Evolutionary conservation across 2,888 invertebrate species (phyloP).

Genomic region (Zaprionus bogoriensis): DNA sequence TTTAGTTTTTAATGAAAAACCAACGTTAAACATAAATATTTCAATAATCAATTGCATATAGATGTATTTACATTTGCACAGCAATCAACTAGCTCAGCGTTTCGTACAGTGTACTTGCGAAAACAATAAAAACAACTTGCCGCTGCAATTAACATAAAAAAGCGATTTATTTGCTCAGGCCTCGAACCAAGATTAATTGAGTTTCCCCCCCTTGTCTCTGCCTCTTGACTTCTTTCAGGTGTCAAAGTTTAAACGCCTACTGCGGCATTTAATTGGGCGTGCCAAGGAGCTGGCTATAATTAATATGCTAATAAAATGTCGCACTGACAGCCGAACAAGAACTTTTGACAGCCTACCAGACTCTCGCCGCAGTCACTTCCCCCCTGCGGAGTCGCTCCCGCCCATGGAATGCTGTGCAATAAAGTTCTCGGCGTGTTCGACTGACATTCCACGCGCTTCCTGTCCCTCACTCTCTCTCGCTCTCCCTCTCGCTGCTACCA

Average conservation of each 20-base stretch:
- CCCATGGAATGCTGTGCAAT: slow-evolving; percentile 46
- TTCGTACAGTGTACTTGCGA: slow-evolving; percentile 14
- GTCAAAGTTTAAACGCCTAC: slow-evolving; percentile 45
- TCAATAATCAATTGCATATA: no score
- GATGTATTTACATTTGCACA: no score
- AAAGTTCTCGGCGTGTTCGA: slow-evolving; percentile 49
- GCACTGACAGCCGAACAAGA: slow-evolving; percentile 55
- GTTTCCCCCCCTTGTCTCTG: not conserved
- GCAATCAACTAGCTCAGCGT: not conserved
- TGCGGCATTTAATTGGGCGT: slow-evolving; percentile 43
- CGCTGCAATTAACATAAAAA: slow-evolving; percentile 80
- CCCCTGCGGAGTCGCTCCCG: not conserved
- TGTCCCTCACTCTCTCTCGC: no score
- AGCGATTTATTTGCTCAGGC: slow-evolving; percentile 72
- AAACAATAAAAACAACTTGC: slow-evolving; percentile 65
- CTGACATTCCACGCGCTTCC: slow-evolving; percentile 58
- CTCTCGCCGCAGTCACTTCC: not conserved
- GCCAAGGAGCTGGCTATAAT: slow-evolving; percentile 42
- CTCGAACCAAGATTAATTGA: slow-evolving; percentile 64
- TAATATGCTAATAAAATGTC: slow-evolving; percentile 61
- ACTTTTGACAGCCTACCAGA: slow-evolving; percentile 37
- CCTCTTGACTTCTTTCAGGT: slow-evolving; percentile 29
- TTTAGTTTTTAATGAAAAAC: no score
- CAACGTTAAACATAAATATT: no score
- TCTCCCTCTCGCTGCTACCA: no score